Base-by-base conservation (phyloP, 2,797 vertebrate species). In the Sebastes goodei region DNA sequence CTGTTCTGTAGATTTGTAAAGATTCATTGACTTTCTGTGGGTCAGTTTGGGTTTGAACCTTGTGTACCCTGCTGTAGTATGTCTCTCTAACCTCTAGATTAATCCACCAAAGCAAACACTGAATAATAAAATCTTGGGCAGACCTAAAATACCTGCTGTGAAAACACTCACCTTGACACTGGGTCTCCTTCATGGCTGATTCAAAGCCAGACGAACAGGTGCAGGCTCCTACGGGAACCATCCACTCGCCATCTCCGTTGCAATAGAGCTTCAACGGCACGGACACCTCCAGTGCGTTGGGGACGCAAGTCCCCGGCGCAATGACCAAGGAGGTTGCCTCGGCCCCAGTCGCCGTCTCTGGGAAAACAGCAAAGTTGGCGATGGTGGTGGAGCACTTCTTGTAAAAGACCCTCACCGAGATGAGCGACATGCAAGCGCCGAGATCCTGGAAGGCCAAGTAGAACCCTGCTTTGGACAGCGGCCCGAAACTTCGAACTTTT, bases 361-460 rank as follows among this genome's bases (percentile, higher is more conserved):
- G 98, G 86, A 99, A 99, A 85, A 97, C 49, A 0, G 98, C 98
- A 69, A 98, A 99, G 94, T 98, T 97, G 76, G 98, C 98, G 2
- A 98, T 99, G 49, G 97, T 98, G 81, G 97, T 97, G 49, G 98
- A 98, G 86, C 98, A 99, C 86, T 99, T 99, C 93, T 99, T 99
- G 87, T 98, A 99, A 95, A 99, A 99, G 78, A 97, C 97, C 7
- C 98, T 96, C 74, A 99, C 97, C 0, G 98, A 99, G 92, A 99
- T 99, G 88, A 99, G 96, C 0, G 98, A 99, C 97, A 99, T 97
- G 94, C 98, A 99, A 70, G 98, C 97, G 0, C 98, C 98, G 65
- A 99, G 95, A 89, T 99, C 98, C 93, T 99, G 98, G 94, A 99
- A 99, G 69, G 98, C 98, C 91, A 99, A 89, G 88, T 99, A 99